phyloP scores from a whole-genome alignment of 2,888 invertebrate species.

The Himalopsyche japonica region DNA sequence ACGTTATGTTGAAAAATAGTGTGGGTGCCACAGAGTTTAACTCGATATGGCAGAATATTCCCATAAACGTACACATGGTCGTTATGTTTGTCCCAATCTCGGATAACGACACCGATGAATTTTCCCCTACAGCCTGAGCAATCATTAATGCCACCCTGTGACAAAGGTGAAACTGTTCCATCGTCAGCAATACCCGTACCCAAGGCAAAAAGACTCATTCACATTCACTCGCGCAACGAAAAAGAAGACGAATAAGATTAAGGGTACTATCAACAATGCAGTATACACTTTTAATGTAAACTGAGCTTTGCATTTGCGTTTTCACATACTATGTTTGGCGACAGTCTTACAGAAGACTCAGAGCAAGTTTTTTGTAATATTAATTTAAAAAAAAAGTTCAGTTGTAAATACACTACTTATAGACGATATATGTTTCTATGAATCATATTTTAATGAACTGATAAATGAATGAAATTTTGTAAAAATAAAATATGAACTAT shows the following conservation, averaged over 20 bases:
- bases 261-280: not conserved
- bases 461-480: no score
- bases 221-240: not conserved
- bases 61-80: not conserved
- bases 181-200: not conserved
- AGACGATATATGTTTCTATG: no score
- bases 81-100: conserved; percentile 5
- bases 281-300: not conserved
- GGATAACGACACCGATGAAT: conserved; percentile 18
- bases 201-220: not conserved
- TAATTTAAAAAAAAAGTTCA: no score
- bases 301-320: not conserved
- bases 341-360: no score
- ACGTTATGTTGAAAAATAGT: no score
- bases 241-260: not conserved
- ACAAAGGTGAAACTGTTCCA: conserved; percentile 12
- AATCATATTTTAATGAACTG: no score
- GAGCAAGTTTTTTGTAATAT: no score
- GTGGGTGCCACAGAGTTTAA: no score
- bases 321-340: no score
- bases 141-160: conserved; percentile 4
- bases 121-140: not conserved
- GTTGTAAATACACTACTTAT: no score
- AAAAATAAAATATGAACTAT: no score
- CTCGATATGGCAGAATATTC: not conserved